Conservation (phyloP, 2,888 invertebrate species). For the Andrena fulva region DNA sequence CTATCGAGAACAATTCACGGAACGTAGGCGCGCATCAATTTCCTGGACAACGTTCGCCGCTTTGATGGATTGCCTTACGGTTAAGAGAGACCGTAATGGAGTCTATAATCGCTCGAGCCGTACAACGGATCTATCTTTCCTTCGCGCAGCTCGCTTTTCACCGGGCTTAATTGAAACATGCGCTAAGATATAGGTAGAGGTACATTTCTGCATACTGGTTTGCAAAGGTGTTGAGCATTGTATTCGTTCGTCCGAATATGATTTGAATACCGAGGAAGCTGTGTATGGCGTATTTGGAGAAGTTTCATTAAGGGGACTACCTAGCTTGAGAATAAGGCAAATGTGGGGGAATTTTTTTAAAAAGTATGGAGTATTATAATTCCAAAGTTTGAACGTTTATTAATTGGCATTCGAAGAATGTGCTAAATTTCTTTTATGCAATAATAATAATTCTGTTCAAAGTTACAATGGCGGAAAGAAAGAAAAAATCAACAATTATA, state of each 20-base stretch:
- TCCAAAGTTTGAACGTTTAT: no score
- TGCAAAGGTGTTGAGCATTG: neutral
- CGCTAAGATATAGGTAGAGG: constrained; percentile 8
- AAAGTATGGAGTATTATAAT: no score
- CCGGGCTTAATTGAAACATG: constrained; percentile 13
- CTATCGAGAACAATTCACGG: constrained; percentile 35
- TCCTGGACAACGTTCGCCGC: neutral
- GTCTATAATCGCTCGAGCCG: neutral
- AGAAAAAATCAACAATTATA: no score
- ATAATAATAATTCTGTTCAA: no score
- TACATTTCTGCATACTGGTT: neutral
- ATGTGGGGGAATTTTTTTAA: no score
- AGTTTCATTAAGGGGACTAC: neutral
- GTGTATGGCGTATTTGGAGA: neutral
- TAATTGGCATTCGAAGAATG: no score
- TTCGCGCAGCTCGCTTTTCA: neutral
- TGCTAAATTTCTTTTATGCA: no score
- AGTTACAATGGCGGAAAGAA: no score
- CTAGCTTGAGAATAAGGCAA: no score
- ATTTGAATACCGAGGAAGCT: neutral
- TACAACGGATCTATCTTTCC: constrained; percentile 6
- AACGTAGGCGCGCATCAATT: constrained; percentile 30
- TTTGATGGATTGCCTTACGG: constrained; percentile 28
- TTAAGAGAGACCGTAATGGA: constrained; percentile 5
- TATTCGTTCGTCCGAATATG: neutral